Evolutionary conservation across 2,888 invertebrate species (phyloP).

Genomic region (Trissoscelio sp.): DNA sequence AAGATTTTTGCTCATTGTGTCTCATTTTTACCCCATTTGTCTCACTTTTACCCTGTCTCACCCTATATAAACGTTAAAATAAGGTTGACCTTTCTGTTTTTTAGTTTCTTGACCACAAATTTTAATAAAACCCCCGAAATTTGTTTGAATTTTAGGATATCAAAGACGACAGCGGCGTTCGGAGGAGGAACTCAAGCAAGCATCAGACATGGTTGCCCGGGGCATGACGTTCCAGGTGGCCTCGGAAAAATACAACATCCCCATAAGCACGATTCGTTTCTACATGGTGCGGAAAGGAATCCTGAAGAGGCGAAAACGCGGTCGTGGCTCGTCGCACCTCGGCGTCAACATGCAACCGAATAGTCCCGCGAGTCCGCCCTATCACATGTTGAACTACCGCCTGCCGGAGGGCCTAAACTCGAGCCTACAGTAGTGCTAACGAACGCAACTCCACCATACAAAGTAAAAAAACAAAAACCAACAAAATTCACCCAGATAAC

Average conservation of each 20-base stretch:
- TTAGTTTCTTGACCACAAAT: no score
- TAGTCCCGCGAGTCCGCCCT: conserved; percentile 89
- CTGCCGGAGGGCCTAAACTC: conserved; percentile 86
- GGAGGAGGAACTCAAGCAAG: conserved; percentile 90
- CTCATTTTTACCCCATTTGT: no score
- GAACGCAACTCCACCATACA: conserved; percentile 53
- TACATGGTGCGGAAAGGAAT: conserved; percentile 95
- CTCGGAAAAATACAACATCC: conserved; percentile 94
- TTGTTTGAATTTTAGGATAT: conserved; percentile 75
- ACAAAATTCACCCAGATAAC: background rate
- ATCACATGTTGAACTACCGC: conserved; percentile 91
- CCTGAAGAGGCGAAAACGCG: conserved; percentile 90
- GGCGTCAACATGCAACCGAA: conserved; percentile 83
- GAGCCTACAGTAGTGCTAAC: conserved; percentile 82
- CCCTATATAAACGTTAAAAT: no score
- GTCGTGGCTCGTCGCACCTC: conserved; percentile 86
- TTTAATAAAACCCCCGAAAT: no score
- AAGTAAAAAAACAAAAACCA: conserved; percentile 53
- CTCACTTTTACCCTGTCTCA: no score
- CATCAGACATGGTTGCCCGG: conserved; percentile 93
- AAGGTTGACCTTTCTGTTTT: no score
- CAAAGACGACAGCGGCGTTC: conserved; percentile 86
- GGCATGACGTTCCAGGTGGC: conserved; percentile 95
- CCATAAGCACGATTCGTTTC: conserved; percentile 93
- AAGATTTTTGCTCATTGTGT: no score